Conservation (phyloP, 2,113 vertebrate genomes). For the Callipepla californica region DNA sequence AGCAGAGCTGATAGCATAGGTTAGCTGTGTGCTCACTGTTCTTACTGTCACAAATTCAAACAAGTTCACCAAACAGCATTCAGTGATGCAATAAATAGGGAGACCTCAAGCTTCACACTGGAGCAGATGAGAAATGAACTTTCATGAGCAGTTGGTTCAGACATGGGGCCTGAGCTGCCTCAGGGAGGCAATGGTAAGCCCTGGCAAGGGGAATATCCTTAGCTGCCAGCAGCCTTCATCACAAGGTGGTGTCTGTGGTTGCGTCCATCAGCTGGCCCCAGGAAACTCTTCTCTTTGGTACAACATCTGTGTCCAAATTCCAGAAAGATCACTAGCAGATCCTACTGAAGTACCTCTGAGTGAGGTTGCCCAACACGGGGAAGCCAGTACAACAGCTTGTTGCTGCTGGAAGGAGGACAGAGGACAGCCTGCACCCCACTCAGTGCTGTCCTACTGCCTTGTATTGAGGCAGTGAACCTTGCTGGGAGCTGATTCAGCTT, state of each 20-base stretch:
- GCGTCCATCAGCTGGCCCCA: not conserved
- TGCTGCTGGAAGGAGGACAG: not conserved
- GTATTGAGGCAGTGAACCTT: not conserved
- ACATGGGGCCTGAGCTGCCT: not conserved
- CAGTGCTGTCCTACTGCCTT: accelerated
- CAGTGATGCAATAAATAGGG: not conserved
- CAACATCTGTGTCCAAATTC: accelerated
- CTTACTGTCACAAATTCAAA: not conserved
- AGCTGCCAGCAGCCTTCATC: not conserved
- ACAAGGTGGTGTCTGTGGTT: not conserved
- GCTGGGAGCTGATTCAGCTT: not conserved
- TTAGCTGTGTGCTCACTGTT: not conserved
- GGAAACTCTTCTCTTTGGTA: not conserved
- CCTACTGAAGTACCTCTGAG: not conserved
- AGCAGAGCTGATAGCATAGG: too few relatives aligned
- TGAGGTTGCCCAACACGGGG: not conserved
- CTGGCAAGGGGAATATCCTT: not conserved
- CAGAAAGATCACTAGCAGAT: not conserved
- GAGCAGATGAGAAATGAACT: not conserved
- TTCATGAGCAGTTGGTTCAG: not conserved
- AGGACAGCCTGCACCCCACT: not conserved
- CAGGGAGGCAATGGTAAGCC: not conserved
- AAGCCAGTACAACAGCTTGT: not conserved
- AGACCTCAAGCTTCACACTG: not conserved
- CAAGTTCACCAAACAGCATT: not conserved